Base-by-base conservation (phyloP, 2,113 vertebrate genomes). In the Dunckerocampus dactyliophorus region DNA sequence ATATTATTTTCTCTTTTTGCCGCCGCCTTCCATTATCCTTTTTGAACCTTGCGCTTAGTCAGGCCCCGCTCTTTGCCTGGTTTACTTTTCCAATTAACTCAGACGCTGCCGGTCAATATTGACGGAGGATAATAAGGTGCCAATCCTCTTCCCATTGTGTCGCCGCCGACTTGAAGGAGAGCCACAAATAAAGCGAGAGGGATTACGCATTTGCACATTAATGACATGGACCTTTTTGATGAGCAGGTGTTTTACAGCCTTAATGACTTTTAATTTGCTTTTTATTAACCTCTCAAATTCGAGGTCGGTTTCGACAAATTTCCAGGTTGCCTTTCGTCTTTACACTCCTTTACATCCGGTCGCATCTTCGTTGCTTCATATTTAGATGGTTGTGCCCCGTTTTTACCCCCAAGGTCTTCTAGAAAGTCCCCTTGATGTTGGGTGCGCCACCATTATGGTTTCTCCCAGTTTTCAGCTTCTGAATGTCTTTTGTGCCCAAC, bases 201-300 rank as follows among this genome's bases (percentile, higher is more conserved):
- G 71, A 80, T 82, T 75, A 85, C 62, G 76, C 79, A 89, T 89
- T 85, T 84, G 82, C 87, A 82, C 84, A 79, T 80, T 88, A 88
- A 89, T 86, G 80, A 77, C 77, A 71, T 85, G 34, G 12, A 21
- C 74, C 76, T 74, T 67, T 63, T 86, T 82, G 69, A 82, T 65
- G 34, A 80, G 83, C 87, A 89, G 88, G 85, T 91, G 89, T 87
- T 86, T 88, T 71, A 62, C 82, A 56, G 64, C 62, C 80, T 80
- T 88, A 89, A 89, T 87, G 83, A 84, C 75, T 84, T 85, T 82
- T 89, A 75, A 90, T 89, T 88, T 86, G 76, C 85, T 85, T 91
- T 88, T 91, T 88, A 91, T 91, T 90, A 91, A 91, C 85, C 88
- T 73, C 47, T 74, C 45, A 62, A 85, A 82, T 80, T 69, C 59